A percentile compares a stretch with the other conserved stretches of the same genome.
phyloP scores from a whole-genome alignment of 2,888 invertebrate genomes.

The Agonopterix subpropinquella region DNA sequence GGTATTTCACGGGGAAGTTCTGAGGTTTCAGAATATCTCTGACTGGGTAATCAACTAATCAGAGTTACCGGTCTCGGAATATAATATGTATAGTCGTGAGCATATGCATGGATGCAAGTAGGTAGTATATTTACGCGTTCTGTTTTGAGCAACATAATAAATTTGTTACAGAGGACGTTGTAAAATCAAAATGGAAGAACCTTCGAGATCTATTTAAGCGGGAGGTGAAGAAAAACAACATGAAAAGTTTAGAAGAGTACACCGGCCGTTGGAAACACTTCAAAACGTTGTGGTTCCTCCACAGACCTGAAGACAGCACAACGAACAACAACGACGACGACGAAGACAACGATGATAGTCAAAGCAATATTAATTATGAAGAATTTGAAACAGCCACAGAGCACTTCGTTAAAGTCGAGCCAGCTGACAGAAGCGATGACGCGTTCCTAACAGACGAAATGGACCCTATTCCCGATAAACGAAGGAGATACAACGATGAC shows the following conservation, averaged over 20 bases:
- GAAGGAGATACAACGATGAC: conserved; percentile 17
- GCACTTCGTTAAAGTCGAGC: conserved; percentile 1
- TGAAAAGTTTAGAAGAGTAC: conserved; percentile 20
- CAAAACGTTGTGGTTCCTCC: conserved; percentile 27
- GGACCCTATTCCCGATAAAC: conserved; percentile 22
- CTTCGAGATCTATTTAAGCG: conserved; percentile 37
- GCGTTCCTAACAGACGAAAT: conserved; percentile 5
- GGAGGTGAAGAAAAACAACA: conserved; percentile 23
- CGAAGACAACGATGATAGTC: conserved; percentile 2
- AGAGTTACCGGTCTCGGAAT: no score
- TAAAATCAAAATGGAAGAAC: conserved; percentile 44
- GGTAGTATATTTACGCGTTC: background rate
- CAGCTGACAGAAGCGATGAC: conserved; percentile 12
- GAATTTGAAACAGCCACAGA: conserved; percentile 1
- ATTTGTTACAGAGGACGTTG: conserved; percentile 28
- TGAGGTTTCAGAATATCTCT: background rate
- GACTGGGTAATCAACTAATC: no score
- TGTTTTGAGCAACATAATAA: background rate
- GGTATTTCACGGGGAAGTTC: no score
- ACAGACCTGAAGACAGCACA: conserved; percentile 6
- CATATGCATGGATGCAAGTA: no score
- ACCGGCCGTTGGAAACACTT: conserved; percentile 38
- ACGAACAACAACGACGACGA: conserved; percentile 1
- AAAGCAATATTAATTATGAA: background rate
- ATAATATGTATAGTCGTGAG: no score